These are phyloP conservation scores for Morbakka virulenta DNA, from an alignment of 30 jellyfish, hydroid and myxozoan genomes.

Conservation along the genomic window DNA sequence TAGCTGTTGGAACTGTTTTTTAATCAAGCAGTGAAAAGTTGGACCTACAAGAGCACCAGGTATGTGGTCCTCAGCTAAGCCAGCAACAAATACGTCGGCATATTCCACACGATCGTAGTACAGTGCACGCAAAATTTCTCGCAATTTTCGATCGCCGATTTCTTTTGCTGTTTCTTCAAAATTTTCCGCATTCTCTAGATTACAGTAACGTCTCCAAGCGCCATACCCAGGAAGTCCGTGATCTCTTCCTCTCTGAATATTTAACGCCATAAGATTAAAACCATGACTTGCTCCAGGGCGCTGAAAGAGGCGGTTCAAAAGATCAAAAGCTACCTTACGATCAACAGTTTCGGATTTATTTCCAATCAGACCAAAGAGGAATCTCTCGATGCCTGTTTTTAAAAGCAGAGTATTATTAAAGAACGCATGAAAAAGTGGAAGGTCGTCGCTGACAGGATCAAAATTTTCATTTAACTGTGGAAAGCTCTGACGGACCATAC, in stretches of 20 bases:
- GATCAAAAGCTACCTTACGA: constrained; percentile 60
- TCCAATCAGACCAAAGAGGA: constrained; percentile 69
- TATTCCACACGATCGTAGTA: constrained; percentile 50
- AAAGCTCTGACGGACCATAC: constrained; percentile 71
- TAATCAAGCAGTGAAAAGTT: constrained; percentile 62
- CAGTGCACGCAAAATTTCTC: constrained; percentile 34
- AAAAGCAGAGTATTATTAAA: constrained; percentile 38
- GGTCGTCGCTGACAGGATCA: constrained; percentile 57
- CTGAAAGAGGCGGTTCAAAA: constrained; percentile 50
- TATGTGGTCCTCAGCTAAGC: constrained; percentile 48
- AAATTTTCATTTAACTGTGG: constrained; percentile 59
- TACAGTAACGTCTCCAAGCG: constrained; percentile 57
- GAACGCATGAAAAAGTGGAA: constrained; percentile 60
- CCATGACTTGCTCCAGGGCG: constrained; percentile 82
- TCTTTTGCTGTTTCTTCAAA: constrained; percentile 48
- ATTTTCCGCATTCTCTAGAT: constrained; percentile 26
- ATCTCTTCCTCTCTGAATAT: constrained; percentile 82
- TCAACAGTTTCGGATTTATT: constrained; percentile 71
- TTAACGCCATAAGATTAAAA: constrained; percentile 55
- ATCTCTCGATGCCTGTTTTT: constrained; percentile 66
- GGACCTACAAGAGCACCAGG: constrained; percentile 65
- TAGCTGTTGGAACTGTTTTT: constrained; percentile 52
- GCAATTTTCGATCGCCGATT: constrained; percentile 13
- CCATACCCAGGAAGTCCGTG: constrained; percentile 85
- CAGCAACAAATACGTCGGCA: constrained; percentile 67